Evolutionary conservation across 2,113 vertebrate genomes (phyloP), one percentile per base, ranked within the genome.

Genomic region (Plotosus lineatus): DNA sequence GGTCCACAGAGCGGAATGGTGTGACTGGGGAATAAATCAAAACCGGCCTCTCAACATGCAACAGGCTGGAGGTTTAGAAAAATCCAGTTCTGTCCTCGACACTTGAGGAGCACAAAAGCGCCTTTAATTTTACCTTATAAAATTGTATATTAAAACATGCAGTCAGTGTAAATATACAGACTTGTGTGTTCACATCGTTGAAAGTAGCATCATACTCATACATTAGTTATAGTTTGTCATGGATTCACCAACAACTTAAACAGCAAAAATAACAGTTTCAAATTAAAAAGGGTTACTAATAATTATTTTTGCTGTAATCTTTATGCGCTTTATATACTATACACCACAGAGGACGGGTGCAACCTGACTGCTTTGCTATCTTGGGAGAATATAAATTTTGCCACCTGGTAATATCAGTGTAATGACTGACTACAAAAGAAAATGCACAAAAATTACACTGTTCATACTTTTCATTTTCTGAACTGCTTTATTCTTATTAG

Each of bases 1-100:
- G 14, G 42, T 33, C 14, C 42, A 33, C 40, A 72, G 28, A 44
- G 42, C 6, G 26, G 28, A 48, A 77, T 40, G 38, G 75, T 48
- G 60, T 33, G 56, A 23, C 75, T 77, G 58, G 50, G 56, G 28
- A 61, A 60, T 77, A 61, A 61, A 77, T 61, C 75, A 61, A 61
- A 71, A 17, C 19, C 66, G 3, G n/a, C 2, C 42, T 48, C 14
- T 28, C 15, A 28, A 71, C 42, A 48, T 9, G 42, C 42, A 48
- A 71, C 44, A 31, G 68, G 15, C 12, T 31, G 42, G 15, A 71
- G n/a, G 19, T 71, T 71, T 69, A 26, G 23, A 44, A 26, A 46
- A 69, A 40, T 23, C 19, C 36, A 40, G 12, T 44, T 26, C 38
- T 17, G 66, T 46, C 66, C 40, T 69, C 19, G 40, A 8, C 65